Base-by-base conservation (phyloP, 2,888 invertebrate genomes). In the Ypsolopha sequella region DNA sequence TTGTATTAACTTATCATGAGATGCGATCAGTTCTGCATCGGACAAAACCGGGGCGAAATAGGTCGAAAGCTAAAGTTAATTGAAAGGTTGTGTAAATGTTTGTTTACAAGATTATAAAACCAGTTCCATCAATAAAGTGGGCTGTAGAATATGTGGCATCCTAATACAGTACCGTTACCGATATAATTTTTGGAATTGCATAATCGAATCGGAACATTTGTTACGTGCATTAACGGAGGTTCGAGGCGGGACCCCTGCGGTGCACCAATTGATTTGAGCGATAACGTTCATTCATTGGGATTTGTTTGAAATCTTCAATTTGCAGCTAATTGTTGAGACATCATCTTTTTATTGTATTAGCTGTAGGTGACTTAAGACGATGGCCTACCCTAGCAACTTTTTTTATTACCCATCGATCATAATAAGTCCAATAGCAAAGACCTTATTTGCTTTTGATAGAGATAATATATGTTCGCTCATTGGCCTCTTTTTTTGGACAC, bases 1-100 rank as follows among this genome's bases (percentile, higher is more conserved):
- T 69, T 73, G 74, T 75, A 73, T 62, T 60, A 60, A 59, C 62
- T 73, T 77, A 78, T 78, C 80, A 66, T 24, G 11, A 33, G 71
- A 69, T 72, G 73, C 68, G 62, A 69, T 73, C 70, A 63, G 58
- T 62, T 64, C 66, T 58, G 64, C 63, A 55, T 14, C 46, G 39
- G 33, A 38, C 41, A 7, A 35, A n/a, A 13, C 36, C 36, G 36
- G 35, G 13, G 50, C 35, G 35, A 48, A 50, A 50, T 50, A 43
- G 43, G 35, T 43, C 24, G 38, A 50, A 43, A 50, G 14, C 41
- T 33, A 38, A 24, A 39, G 34, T 43, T 50, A 50, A 50, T 50
- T 43, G 50, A 39, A 33, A 41, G 41, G 48, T 47, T 47, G 47
- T 36, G 36, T 47, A 36, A 36, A 47, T 14, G 10, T 48, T 48